Evolutionary conservation across 2,797 vertebrate species (phyloP).

Genomic region (Acrossocheilus fasciatus): DNA sequence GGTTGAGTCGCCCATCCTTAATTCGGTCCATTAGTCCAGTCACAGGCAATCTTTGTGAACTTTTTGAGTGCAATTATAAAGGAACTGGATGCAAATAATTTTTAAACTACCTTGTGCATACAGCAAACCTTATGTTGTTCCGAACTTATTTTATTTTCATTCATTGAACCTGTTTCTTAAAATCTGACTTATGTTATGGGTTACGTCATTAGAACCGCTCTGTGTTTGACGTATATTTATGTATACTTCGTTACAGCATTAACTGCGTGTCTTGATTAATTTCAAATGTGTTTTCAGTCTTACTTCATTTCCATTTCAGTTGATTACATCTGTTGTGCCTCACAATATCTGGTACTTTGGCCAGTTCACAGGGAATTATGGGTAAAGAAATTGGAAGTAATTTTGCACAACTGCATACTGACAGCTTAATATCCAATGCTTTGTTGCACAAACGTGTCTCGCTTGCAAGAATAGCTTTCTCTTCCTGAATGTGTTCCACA

Average conservation of each 20-base stretch:
- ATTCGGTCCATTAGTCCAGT: slow-evolving; percentile 1
- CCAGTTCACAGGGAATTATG: slow-evolving; percentile 23
- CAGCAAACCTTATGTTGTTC: neutral
- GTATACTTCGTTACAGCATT: neutral
- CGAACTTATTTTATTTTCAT: neutral
- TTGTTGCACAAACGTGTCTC: neutral
- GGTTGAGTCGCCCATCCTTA: neutral
- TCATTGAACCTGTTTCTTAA: neutral
- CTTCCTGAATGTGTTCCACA: slow-evolving; percentile 6
- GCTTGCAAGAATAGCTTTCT: slow-evolving; percentile 40
- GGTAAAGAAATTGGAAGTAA: slow-evolving; percentile 2
- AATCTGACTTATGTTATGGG: no score
- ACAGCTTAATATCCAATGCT: neutral
- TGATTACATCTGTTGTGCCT: slow-evolving; percentile 42
- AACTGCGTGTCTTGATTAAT: slow-evolving; percentile 9
- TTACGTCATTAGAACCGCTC: slow-evolving; percentile 1
- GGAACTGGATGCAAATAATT: neutral
- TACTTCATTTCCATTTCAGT: slow-evolving; percentile 6
- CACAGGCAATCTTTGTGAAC: neutral
- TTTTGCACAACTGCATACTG: slow-evolving; percentile 29
- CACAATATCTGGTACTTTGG: neutral
- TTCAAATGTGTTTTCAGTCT: slow-evolving; percentile 15
- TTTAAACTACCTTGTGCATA: neutral
- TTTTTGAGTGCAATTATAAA: slow-evolving; percentile 4
- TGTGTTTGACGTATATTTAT: slow-evolving; percentile 15